phyloP scores from a whole-genome alignment of 2,797 vertebrate species.

The Cebuella pygmaea region DNA sequence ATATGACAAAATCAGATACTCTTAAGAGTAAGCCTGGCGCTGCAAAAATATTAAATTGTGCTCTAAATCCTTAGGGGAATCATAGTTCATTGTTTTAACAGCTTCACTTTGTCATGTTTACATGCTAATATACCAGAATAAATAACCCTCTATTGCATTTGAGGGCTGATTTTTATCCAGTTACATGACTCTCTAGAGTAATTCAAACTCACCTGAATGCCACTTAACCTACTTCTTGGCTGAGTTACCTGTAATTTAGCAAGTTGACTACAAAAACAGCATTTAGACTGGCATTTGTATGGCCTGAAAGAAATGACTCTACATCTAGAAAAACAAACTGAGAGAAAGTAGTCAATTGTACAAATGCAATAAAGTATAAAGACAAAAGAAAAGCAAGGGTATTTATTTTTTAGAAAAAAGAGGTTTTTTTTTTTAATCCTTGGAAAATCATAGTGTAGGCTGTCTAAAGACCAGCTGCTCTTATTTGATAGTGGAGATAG shows the following conservation, averaged over 20 bases:
- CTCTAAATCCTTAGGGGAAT: background rate
- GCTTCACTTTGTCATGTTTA: constrained; percentile 57
- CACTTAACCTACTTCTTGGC: background rate
- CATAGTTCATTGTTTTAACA: constrained; percentile 57
- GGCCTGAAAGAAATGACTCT: background rate
- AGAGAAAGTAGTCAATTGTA: background rate
- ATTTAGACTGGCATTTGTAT: background rate
- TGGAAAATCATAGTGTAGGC: background rate
- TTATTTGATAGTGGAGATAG: background rate
- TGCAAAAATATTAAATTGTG: constrained; percentile 45
- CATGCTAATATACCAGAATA: constrained; percentile 35
- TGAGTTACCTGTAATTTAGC: background rate
- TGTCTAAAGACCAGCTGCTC: background rate
- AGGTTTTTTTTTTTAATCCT: background rate
- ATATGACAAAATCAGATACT: background rate
- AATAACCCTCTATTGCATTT: background rate
- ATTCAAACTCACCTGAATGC: background rate
- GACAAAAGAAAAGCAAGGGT: background rate
- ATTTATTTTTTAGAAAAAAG: background rate
- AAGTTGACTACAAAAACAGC: background rate
- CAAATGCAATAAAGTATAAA: background rate
- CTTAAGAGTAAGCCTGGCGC: background rate
- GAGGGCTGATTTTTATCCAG: constrained; percentile 19
- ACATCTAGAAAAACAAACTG: background rate
- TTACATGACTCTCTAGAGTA: constrained; percentile 27